Evolutionary conservation across 2,113 vertebrate genomes (phyloP).

Genomic region (Platichthys stellatus): DNA sequence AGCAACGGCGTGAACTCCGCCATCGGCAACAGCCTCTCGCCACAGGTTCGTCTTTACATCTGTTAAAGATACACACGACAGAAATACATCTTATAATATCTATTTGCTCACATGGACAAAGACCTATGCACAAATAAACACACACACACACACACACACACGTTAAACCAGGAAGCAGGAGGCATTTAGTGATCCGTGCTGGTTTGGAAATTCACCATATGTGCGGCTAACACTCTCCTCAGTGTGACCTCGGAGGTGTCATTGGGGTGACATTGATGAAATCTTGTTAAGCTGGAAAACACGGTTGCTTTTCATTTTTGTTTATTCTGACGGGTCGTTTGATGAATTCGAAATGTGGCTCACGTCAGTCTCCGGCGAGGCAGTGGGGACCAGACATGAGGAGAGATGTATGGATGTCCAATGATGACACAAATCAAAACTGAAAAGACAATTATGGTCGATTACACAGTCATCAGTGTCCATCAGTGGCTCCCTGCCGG

Average conservation of each 20-base stretch:
- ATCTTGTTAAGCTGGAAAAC: slow-evolving; percentile 64
- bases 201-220: slow-evolving; percentile 35
- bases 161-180: slow-evolving; percentile 6
- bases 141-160: background rate
- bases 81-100: background rate
- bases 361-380: slow-evolving; percentile 62
- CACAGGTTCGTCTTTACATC: slow-evolving; percentile 89
- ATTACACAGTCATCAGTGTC: slow-evolving; percentile 99
- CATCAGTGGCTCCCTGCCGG: slow-evolving; percentile 90
- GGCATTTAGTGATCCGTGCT: slow-evolving; percentile 1
- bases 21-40: slow-evolving; percentile 98
- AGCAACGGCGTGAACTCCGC: slow-evolving; percentile 92
- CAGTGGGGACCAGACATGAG: slow-evolving; percentile 46
- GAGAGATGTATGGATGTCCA: slow-evolving; percentile 88
- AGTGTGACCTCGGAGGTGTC: slow-evolving; percentile 42
- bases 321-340: slow-evolving; percentile 65
- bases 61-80: background rate
- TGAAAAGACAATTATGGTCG: slow-evolving; percentile 99
- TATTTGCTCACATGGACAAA: background rate
- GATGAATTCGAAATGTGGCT: slow-evolving; percentile 73
- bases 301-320: slow-evolving; percentile 71
- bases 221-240: slow-evolving; percentile 7
- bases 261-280: slow-evolving; percentile 63
- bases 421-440: slow-evolving; percentile 99
- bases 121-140: background rate